phyloP scores from a whole-genome alignment of 2,888 invertebrate species.

The Acrocera orbiculus region DNA sequence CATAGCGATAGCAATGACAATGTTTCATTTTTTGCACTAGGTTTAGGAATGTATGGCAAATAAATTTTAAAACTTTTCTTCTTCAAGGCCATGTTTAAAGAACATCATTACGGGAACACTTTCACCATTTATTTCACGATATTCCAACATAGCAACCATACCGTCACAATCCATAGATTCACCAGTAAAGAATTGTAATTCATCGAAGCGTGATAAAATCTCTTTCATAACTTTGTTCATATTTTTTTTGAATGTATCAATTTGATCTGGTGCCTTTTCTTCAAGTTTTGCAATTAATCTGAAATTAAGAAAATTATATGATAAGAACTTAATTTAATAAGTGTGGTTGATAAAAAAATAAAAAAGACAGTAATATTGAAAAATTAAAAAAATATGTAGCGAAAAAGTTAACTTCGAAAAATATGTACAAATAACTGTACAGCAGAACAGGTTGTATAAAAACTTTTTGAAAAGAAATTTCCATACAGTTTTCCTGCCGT shows the following conservation, averaged over 20 bases:
- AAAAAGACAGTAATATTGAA: neutral
- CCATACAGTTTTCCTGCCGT: conserved; percentile 6
- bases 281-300: conserved; percentile 66
- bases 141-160: conserved; percentile 85
- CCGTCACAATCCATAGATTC: conserved; percentile 89
- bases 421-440: neutral
- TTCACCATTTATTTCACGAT: conserved; percentile 70
- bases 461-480: neutral
- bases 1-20: too few species aligned
- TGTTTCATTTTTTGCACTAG: too few species aligned
- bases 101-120: conserved; percentile 83
- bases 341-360: neutral
- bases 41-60: too few species aligned
- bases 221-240: conserved; percentile 90
- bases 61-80: conserved; percentile 77
- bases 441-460: conserved; percentile 3
- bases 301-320: conserved; percentile 21
- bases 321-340: neutral
- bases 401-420: neutral
- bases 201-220: conserved; percentile 75
- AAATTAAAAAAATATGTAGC: neutral
- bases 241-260: conserved; percentile 75
- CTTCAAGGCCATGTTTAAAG: conserved; percentile 87
- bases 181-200: conserved; percentile 80
- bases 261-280: conserved; percentile 65